Evolutionary conservation across 2,888 invertebrate species (phyloP), one percentile per base, ranked within the genome.

Genomic region (Tiliacea citrago): DNA sequence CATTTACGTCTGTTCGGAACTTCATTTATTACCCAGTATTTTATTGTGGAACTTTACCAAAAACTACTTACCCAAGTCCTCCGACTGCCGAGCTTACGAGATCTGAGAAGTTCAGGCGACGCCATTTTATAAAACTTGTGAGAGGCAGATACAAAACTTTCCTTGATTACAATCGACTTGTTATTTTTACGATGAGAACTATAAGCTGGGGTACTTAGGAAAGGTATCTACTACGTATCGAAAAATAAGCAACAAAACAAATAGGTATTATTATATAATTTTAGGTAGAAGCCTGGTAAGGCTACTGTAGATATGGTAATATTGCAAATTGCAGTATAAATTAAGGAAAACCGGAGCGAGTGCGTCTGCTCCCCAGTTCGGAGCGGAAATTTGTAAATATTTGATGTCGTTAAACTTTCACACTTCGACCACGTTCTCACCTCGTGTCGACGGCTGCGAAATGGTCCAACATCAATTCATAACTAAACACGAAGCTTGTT

Each of bases 371-470:
- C 83, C 81, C 80, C 77, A 69, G 83, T 77, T 77, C 75, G 53
- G 83, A 76, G 81, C 81, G 87, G 83, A 88, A 88, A 89, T 89
- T 90, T 88, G 86, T 91, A 90, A 93, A 92, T 92, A 91, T 92
- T 93, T 91, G 86, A 92, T 91, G 87, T 87, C 87, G 90, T 91
- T 90, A 91, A 91, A 91, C 87, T 91, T 90, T 90, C 86, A 89
- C 89, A 90, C 88, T 88, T 90, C 87, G 84, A 88, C 88, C 89
- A 83, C 87, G 87, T 84, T 88, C 84, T 79, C 84, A 83, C 80
- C 86, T 88, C 76, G 85, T 81, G 84, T 88, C 83, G 86, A 87
- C 87, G 80, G 88, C 87, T 83, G 79, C 79, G 79, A 81, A 88
- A 88, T 86, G 81, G 82, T 81, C 81, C 81, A 79, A 85, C 86